Base-by-base conservation (phyloP, 2,797 vertebrate genomes). In the Meriones psammophilus region DNA sequence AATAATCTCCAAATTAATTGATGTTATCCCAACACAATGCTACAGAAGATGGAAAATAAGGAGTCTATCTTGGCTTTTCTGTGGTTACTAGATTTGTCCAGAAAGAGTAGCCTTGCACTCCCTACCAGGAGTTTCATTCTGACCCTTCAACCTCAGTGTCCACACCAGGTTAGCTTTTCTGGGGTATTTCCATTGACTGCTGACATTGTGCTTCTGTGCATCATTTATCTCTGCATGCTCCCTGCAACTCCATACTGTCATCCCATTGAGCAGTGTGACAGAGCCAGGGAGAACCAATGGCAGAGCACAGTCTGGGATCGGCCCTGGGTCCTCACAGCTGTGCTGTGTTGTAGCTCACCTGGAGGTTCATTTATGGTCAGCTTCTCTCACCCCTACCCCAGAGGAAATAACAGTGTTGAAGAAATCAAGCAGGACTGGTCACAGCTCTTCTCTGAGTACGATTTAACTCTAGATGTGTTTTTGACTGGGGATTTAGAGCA, bases 221-320 rank as follows among this genome's bases (percentile, higher is more conserved):
- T 89, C 62, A 3, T 91, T 96, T 88, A 0, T 76, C 1, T 92
- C 50, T 62, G 95, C 69, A 58, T 30, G 1, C 36, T 94, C 54
- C 30, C 64, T 95, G 84, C 66, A 91, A 92, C 15, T 58, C 14
- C 56, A 58, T 58, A 58, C 17, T 92, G 42, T 83, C 87, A 93
- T 95, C 88, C 71, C 50, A 81, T 46, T 64, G 39, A 60, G 89
- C 81, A 83, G 39, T 7, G 9, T n/a, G 93, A 26, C 62, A 93
- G 86, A 97, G 42, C 58, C 74, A 96, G 92, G 89, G 81, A 90
- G 62, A 96, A 91, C 73, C 89, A 77, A 26, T 64, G 71, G 62
- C 54, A 2, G 17, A 81, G 89, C 20, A 0, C 8, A 81, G 89
- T 18, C 83, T 89, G 39, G 2, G 3, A 9, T 64, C 5, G 0